Base-by-base conservation (phyloP, 53 echinoderm and acorn worm species). In the Crossaster papposus region DNA sequence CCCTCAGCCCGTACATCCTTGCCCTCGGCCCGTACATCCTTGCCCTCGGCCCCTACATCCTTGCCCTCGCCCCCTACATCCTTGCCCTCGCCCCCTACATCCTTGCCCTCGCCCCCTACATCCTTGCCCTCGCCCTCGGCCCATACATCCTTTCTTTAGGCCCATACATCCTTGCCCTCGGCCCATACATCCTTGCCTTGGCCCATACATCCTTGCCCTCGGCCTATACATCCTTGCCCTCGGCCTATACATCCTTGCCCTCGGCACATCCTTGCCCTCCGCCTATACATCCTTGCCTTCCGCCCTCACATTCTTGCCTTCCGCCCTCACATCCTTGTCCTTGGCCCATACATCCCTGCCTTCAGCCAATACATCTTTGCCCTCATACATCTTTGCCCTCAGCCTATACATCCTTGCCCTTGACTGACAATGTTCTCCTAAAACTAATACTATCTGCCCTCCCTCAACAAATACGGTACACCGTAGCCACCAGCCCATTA, bases 1-100 rank as follows among this genome's bases (percentile, higher is more conserved):
- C 79, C 54, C 79, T 79, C 2, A 24, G 23, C 77, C 77, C 79
- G 53, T 17, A 53, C 34, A 58, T 32, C 84, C 84, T 89, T 78
- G 55, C 78, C 51, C 35, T 63, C 29, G 0, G 68, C 62, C 35
- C 72, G 18, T 30, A 23, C 58, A 23, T 5, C 26, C 11, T 80
- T 70, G 35, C 74, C 53, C 64, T 80, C 35, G 33, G 7, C 55
- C 65, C 54, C 1, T 44, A 51, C 36, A 22, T 44, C 50, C 24
- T 55, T 32, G 37, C 78, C 30, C 70, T 37, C 28, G 0, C 1
- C 34, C 63, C 51, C 6, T 30, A 23, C 71, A n/a, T 76, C 32
- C 51, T 34, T 50, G 30, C 80, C 79, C 52, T 28, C 68, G 4
- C 24, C 54, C 81, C n/a, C 10, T 30, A 9, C 18, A 3, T 32